Base-by-base conservation (phyloP, 2,797 vertebrate genomes). In the Lithobates pipiens region DNA sequence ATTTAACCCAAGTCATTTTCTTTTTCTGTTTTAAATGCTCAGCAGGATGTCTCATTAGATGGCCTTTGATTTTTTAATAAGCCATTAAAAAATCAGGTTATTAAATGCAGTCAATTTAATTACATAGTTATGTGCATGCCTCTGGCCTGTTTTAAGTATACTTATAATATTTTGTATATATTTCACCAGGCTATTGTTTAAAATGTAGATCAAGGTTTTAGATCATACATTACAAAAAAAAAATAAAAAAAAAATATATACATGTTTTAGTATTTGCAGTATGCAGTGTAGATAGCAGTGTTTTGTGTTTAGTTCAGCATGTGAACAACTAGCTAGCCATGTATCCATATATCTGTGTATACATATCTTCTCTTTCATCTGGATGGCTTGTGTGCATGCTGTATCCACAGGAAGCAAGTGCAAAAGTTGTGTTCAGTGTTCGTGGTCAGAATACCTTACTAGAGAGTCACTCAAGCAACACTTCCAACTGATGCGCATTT, bases 381-480 rank as follows among this genome's bases (percentile, higher is more conserved):
- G n/a, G 5, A 10, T 29, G 10, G 11, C 68, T 76, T 44, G 54
- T 79, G 80, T 78, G 69, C 57, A 76, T 74, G 46, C 65, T 75
- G 65, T 71, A 82, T 36, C 69, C 78, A 50, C 65, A 76, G 73
- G 73, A 61, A 71, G 72, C 84, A 69, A 76, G 44, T 86, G 78
- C 44, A 81, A 44, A 70, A 69, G 76, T 83, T 84, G 71, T 85
- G 36, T 74, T 86, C 50, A 75, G 73, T 50, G 54, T 82, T 23
- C 72, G 72, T 86, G 85, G 27, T 50, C 75, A 34, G 85, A 74
- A 83, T 86, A 36, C 63, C 74, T 77, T 42, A 77, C 39, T 69
- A 73, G 68, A 67, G 39, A 78, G 69, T 80, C 81, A 87, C 44
- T 80, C 80, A 83, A 42, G 80, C 85, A 87, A 15, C 42, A 70